Percentiles rank a stretch among this genome's conserved stretches.
Conservation (phyloP, 2,888 invertebrate species). For the Lymantria monacha region DNA sequence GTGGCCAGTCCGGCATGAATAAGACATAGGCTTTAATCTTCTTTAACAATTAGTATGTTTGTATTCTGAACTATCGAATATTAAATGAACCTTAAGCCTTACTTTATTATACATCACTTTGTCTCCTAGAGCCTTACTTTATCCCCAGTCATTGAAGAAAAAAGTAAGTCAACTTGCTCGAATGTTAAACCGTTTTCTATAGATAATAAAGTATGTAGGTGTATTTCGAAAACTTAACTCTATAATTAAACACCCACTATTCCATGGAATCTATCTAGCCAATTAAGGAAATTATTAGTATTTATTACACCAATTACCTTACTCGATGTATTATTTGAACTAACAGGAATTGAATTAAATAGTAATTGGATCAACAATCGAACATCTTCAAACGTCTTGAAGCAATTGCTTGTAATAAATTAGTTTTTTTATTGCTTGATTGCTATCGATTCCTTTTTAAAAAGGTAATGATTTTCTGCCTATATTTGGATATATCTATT, state of each 20-base stretch:
- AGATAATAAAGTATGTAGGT: too few species aligned
- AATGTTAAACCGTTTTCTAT: too few species aligned
- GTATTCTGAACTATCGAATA: too few species aligned
- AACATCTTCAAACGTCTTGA: conserved; percentile 10
- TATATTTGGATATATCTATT: neutral
- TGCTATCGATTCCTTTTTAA: neutral
- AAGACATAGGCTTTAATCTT: too few species aligned
- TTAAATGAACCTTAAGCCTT: too few species aligned
- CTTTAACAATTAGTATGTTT: too few species aligned
- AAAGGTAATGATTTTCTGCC: neutral
- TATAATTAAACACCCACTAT: conserved; percentile 23
- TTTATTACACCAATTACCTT: conserved; percentile 28
- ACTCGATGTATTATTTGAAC: conserved; percentile 15
- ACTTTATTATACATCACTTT: too few species aligned
- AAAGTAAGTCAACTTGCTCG: too few species aligned
- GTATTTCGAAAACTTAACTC: neutral
- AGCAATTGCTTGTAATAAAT: neutral
- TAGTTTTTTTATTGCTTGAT: conserved; percentile 6
- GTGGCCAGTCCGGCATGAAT: too few species aligned
- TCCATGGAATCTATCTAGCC: conserved; percentile 10
- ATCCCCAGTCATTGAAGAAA: too few species aligned
- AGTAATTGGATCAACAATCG: conserved; percentile 26
- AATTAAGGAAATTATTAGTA: conserved; percentile 15
- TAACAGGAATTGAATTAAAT: conserved; percentile 21
- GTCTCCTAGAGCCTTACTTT: too few species aligned